These are phyloP conservation scores for Palythoa heliodiscus DNA, from an alignment of 92 coral and sea anemone genomes.

Conservation along the genomic window DNA sequence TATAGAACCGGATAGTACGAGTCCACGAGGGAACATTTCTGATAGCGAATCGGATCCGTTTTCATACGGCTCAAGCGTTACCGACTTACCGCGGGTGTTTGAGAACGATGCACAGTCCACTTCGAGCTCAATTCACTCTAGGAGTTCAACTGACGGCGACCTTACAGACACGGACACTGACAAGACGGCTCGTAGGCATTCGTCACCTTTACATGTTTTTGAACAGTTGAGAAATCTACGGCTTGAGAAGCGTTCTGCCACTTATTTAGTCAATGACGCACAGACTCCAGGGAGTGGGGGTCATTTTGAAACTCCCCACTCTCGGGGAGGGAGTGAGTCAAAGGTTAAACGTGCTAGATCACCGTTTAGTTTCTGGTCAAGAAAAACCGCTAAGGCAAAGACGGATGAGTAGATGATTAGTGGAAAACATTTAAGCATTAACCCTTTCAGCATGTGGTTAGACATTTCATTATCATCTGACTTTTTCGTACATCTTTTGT, in stretches of 20 bases:
- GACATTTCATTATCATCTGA: background rate
- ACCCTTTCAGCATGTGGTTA: background rate
- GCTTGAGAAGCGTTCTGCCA: conserved; percentile 27
- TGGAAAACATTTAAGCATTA: background rate
- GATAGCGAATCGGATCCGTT: conserved; percentile 39
- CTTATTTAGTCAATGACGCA: conserved; percentile 8
- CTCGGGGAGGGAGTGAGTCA: background rate
- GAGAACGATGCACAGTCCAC: conserved; percentile 21
- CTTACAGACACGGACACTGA: conserved; percentile 1
- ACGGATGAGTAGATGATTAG: conserved; percentile 8
- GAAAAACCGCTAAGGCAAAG: conserved; percentile 28
- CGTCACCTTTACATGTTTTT: conserved; percentile 34
- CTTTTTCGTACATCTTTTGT: too few relatives aligned
- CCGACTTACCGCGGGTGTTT: conserved; percentile 2
- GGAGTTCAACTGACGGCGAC: conserved; percentile 33
- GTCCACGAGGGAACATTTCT: background rate
- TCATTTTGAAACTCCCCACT: background rate
- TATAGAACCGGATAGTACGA: conserved; percentile 6
- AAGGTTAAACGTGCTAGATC: conserved; percentile 20
- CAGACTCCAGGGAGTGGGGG: conserved; percentile 15
- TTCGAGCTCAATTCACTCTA: conserved; percentile 23
- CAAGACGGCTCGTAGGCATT: conserved; percentile 18
- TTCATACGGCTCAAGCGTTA: conserved; percentile 17
- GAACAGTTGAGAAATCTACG: conserved; percentile 34
- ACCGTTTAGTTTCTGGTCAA: conserved; percentile 34